Conservation (phyloP, 2,113 vertebrate genomes). For the Cyphomyrus plagiostoma region DNA sequence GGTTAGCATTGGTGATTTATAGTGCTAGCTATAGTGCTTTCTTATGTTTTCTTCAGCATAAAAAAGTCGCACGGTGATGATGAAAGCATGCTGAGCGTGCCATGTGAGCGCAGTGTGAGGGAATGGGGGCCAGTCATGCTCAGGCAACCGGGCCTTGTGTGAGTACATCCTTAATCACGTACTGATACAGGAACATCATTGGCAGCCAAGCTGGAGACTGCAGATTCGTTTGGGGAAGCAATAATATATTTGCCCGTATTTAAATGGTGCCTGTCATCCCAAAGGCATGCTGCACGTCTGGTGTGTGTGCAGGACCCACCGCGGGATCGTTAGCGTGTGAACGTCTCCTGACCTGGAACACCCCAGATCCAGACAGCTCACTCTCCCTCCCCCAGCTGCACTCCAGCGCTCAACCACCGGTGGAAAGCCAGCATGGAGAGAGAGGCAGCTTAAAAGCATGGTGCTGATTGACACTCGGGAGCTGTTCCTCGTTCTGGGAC, state of each 20-base stretch:
- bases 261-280: neutral
- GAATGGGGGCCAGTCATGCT: neutral
- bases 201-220: neutral
- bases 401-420: conserved; percentile 46
- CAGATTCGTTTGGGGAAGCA: neutral
- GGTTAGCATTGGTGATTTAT: neutral
- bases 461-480: conserved; percentile 61
- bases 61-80: neutral
- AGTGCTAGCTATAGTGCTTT: neutral
- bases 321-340: neutral
- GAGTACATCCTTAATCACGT: neutral
- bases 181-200: neutral
- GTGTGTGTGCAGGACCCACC: neutral
- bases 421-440: conserved; percentile 37
- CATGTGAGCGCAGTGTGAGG: neutral
- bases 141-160: neutral
- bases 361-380: conserved; percentile 1
- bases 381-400: conserved; percentile 3
- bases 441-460: conserved; percentile 35
- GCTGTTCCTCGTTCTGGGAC: conserved; percentile 56
- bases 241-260: neutral
- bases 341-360: neutral
- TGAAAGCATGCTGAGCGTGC: neutral
- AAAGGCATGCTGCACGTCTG: neutral
- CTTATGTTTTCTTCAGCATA: neutral